Evolutionary conservation across 2,797 vertebrate genomes (phyloP), one percentile per base, ranked within the genome.

Genomic region (Ammospiza maritima): DNA sequence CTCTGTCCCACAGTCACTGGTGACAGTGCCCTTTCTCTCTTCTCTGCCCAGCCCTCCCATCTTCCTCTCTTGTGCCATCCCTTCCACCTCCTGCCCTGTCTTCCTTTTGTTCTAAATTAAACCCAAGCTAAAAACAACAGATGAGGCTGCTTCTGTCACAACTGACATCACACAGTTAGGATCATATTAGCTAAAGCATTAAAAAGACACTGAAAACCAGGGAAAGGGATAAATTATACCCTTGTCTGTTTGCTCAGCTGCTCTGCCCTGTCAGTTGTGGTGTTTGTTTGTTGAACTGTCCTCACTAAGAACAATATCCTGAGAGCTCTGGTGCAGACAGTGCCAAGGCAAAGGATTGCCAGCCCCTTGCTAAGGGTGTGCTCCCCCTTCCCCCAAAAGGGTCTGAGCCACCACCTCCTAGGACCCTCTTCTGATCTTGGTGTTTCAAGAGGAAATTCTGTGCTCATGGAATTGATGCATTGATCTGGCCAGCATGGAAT

Each of bases 221-320:
- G 64, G 69, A 82, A 94, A 96, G 76, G 72, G 85, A 78, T 93
- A 71, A 92, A 86, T 90, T 88, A 91, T 51, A 90, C 83, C 73
- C 73, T 95, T 94, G 90, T 91, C 90, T 94, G 85, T 95, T 96
- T 96, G 94, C 58, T 91, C 94, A 97, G 95, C 95, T 96, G 95
- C 90, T 93, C 3, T 61, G 69, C 76, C 82, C 76, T 84, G 73
- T 91, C 97, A 95, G 94, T 88, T 88, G 75, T 84, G 88, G 53
- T 94, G 71, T 88, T 96, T 96, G 81, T 95, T 96, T 96, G 94
- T 94, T 90, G 90, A 92, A 77, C 82, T 62, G 64, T 57, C 87
- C 53, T 56, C 38, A 17, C 50, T 93, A 79, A 92, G 89, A 65
- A 10, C 84, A 83, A 54, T 20, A 86, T n/a, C 40, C 51, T 1